phyloP scores from a whole-genome alignment of 2,888 invertebrate species.

The Standfussiana lucernea region DNA sequence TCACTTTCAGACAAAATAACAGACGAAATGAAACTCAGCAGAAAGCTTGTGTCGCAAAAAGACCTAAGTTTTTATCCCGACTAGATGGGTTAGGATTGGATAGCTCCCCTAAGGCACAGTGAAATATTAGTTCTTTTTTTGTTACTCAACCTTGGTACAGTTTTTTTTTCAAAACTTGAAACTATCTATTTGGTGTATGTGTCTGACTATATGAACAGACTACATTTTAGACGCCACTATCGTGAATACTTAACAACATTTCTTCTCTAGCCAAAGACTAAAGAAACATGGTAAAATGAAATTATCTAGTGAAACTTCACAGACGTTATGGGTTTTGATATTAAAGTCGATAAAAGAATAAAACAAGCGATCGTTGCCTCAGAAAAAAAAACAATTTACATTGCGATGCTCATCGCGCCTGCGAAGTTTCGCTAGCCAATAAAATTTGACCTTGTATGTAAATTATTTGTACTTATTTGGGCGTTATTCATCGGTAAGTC shows the following conservation, averaged over 20 bases:
- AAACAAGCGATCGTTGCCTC: background rate
- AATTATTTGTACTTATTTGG: background rate
- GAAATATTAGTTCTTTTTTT: constrained; percentile 51
- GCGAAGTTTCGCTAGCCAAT: background rate
- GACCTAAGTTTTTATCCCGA: constrained; percentile 43
- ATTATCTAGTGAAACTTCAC: background rate
- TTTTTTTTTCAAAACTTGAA: background rate
- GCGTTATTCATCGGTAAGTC: constrained; percentile 42
- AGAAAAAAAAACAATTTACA: background rate
- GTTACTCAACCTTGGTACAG: background rate
- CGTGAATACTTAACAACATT: background rate
- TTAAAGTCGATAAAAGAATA: background rate
- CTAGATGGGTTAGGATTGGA: constrained; percentile 55
- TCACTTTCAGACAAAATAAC: constrained; percentile 27
- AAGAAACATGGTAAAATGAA: background rate
- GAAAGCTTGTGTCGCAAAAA: constrained; percentile 41
- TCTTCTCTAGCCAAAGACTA: background rate
- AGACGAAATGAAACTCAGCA: constrained; percentile 32
- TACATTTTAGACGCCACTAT: background rate
- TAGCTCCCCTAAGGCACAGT: constrained; percentile 52
- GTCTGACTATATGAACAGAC: background rate
- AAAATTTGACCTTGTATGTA: background rate
- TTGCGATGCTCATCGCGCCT: background rate
- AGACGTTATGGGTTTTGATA: background rate
- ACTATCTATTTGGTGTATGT: background rate